Base-by-base conservation (phyloP, 2,888 invertebrate genomes). In the Periphyllus acericola region DNA sequence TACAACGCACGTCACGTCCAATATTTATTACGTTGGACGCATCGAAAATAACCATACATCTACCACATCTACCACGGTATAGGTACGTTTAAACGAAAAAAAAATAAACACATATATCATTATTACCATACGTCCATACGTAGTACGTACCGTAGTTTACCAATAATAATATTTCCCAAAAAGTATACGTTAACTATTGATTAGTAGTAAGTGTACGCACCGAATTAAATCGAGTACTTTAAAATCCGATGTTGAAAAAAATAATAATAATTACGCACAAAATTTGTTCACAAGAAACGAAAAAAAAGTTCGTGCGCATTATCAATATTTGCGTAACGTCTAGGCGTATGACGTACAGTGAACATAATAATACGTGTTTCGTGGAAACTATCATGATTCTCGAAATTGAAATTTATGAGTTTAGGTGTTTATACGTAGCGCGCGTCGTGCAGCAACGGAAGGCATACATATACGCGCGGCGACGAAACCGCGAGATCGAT, bases 361-460 rank as follows among this genome's bases (percentile, higher is more conserved):
- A 1, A 32, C 25, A 21, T 46, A 46, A 46, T 46, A 46, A 46
- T 46, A 46, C 32, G 21, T 75, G 3, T 75, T 79, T 17, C 36
- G 3, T 25, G 25, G 25, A 60, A 80, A 80, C 66, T 80, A 68
- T 60, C 25, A 40, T 75, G 32, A 60, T 83, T 29, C n/a, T 52
- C 4, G 34, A 71, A 52, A 52, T 71, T 36, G n/a, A 74, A 83
- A 72, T 72, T n/a, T 74, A 55, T 29, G 52, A 36, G n/a, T 74
- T 36, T 17, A 21, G n/a, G n/a, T n/a, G n/a, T n/a, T n/a, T 17
- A 19, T 14, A 0, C 25, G 34, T 6, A 6, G n/a, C 21, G 34
- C 34, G n/a, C 8, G 1, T 4, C n/a, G 34, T 34, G n/a, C 8
- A 5, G 6, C n/a, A 32, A 14, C 11, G 29, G 17, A 6, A 29